Evolutionary conservation across 2,888 invertebrate species (phyloP), one percentile per base, ranked within the genome.

Genomic region (Pomacea canaliculata): DNA sequence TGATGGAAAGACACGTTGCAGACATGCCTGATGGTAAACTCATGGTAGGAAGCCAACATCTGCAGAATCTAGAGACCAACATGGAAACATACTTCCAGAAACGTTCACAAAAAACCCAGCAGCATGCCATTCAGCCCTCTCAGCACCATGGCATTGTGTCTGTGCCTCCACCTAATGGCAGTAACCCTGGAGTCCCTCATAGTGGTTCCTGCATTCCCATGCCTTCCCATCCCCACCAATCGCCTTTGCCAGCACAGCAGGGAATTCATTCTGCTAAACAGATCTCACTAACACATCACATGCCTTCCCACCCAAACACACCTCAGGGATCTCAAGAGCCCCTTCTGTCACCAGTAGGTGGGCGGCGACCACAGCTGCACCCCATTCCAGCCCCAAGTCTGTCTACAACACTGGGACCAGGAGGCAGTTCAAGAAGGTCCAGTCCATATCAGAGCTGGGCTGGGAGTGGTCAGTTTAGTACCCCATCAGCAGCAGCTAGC

Each of bases 51-150:
- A 71, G 78, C 27, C 79, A 78, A 59, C 80, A 83, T 65, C 80
- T 86, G 37, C 84, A 83, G 77, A 85, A 84, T 62, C 78, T 86
- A 65, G 85, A 87, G 75, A 84, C 81, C 78, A 86, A 85, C 78
- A 83, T 86, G 18, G 85, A 86, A 62, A 84, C 83, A 70, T 83
- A 83, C 73, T 83, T 83, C 67, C 83, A 85, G 72, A 82, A 83
- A 23, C 70, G 56, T 51, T 66, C 63, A 66, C 71, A 63, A 10
- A 63, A 63, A 37, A 10, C 23, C 19, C 62, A n/a, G 63, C 63
- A n/a, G 23, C 63, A 63, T 63, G 19, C 63, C 63, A 63, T 63
- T 27, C 63, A n/a, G 10, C 10, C 63, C n/a, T 12, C 63, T 63
- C 63, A n/a, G n/a, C 63, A 63, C 63, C 63, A 63, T 19, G 19